Conservation (phyloP, 2,888 invertebrate genomes). For the Andrena camellia region DNA sequence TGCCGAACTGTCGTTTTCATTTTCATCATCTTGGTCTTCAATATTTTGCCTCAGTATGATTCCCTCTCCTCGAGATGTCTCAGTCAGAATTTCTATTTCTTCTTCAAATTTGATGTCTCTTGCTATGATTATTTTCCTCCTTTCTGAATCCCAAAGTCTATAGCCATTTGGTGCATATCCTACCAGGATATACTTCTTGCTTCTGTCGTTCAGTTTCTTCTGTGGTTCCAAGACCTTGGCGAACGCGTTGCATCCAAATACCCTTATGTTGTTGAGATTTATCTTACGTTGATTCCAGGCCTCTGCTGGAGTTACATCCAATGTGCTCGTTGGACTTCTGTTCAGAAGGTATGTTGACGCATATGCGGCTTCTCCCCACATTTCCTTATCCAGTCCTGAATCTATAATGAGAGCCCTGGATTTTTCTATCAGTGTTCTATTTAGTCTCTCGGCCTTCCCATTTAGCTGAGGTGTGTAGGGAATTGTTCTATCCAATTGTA, state of each 20-base stretch:
- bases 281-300: constrained; percentile 52
- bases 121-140: not conserved
- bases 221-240: constrained; percentile 22
- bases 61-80: not conserved
- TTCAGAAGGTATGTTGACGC: not conserved
- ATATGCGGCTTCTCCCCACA: not conserved
- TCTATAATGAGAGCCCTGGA: not conserved
- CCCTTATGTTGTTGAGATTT: constrained; percentile 70
- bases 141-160: not conserved
- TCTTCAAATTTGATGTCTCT: not conserved
- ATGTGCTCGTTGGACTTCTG: not conserved
- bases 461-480: not conserved
- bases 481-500: not conserved
- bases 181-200: constrained; percentile 49
- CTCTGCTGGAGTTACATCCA: not conserved
- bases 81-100: not conserved
- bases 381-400: not conserved
- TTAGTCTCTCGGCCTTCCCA: not conserved
- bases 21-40: not conserved
- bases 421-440: not conserved
- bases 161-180: not conserved
- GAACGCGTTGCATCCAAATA: constrained; percentile 68
- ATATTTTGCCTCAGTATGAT: not conserved
- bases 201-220: constrained; percentile 73
- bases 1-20: not conserved